Evolutionary conservation across 2,113 vertebrate genomes (phyloP).

Genomic region (Leptobrachium ailaonicum): DNA sequence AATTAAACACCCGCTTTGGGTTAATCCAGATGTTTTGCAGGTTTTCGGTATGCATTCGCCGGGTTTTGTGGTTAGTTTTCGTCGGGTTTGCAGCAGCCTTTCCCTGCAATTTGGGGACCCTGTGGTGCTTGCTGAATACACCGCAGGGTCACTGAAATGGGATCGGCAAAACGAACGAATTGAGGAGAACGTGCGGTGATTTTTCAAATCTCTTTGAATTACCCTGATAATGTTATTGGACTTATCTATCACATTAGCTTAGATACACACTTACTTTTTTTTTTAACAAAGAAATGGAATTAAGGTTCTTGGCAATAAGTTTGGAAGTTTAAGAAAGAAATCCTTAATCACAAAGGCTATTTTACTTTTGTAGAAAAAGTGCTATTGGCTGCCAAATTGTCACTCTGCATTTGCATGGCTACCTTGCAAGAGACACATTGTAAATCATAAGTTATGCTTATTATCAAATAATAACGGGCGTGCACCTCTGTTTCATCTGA

Average conservation of each 20-base stretch:
- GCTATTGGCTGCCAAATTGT: constrained; percentile 34
- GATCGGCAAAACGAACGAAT: too few species aligned
- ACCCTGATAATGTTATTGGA: constrained; percentile 62
- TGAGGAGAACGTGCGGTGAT: too few species aligned
- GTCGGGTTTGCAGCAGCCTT: too few species aligned
- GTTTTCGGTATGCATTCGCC: too few species aligned
- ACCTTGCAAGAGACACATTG: constrained; percentile 45
- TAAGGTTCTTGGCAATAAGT: constrained; percentile 38
- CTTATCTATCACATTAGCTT: constrained; percentile 60
- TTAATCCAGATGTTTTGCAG: too few species aligned
- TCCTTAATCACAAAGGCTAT: constrained; percentile 43
- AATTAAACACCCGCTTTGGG: too few species aligned
- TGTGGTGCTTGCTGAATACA: too few species aligned
- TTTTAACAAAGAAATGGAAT: constrained; percentile 47
- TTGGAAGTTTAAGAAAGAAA: constrained; percentile 33
- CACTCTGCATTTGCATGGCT: constrained; percentile 22
- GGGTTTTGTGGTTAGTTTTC: too few species aligned
- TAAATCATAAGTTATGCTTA: constrained; percentile 35
- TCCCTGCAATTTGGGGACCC: too few species aligned
- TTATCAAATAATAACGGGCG: constrained; percentile 41
- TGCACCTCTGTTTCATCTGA: constrained; percentile 32
- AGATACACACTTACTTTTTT: constrained; percentile 52
- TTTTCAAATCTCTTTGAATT: too few species aligned
- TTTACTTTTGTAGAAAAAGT: constrained; percentile 30
- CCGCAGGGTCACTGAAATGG: too few species aligned